Base-by-base conservation (phyloP, 2,797 vertebrate species). In the Pseudochirops corinnae region DNA sequence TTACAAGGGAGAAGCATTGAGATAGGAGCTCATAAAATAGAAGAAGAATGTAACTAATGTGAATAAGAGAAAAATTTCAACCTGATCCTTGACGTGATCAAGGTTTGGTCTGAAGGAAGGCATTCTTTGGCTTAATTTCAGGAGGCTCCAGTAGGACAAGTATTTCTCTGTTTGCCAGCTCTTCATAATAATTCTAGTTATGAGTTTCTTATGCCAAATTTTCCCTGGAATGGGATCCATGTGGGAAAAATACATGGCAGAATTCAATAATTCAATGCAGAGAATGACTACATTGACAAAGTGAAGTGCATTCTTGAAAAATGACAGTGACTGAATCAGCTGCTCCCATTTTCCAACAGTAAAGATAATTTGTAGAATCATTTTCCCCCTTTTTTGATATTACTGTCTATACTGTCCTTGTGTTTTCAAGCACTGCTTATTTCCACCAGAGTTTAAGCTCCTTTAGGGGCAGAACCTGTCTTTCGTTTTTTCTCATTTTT, bases 121-220 rank as follows among this genome's bases (percentile, higher is more conserved):
- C 90, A 94, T 92, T 97, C 95, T 96, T 93, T 93, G 96, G 52
- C 52, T 93, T 95, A 96, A 97, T 95, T 96, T 94, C 87, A 92
- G 91, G 46, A 95, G 96, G 50, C 56, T 92, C 92, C 55, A 93
- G 91, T 56, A 97, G 92, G 95, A 97, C 96, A 96, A 97, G 93
- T 97, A 97, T 97, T 97, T 97, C 95, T 96, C 96, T 97, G 95
- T 95, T 96, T 97, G 96, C 95, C 96, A 95, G 94, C 92, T 98
- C 96, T 98, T 98, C 96, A 97, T 96, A 97, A 95, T 97, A 97
- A 96, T 94, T 97, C 96, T 97, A 93, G 95, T 96, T 96, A 97
- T 97, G 97, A 98, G 91, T 60, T 95, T 96, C 97, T 97, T 96
- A 96, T 97, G 97, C 91, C 90, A 97, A 92, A 96, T 97, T 95